Conservation (phyloP, 1,140 invertebrate genomes). For the Listronotus bonariensis region DNA sequence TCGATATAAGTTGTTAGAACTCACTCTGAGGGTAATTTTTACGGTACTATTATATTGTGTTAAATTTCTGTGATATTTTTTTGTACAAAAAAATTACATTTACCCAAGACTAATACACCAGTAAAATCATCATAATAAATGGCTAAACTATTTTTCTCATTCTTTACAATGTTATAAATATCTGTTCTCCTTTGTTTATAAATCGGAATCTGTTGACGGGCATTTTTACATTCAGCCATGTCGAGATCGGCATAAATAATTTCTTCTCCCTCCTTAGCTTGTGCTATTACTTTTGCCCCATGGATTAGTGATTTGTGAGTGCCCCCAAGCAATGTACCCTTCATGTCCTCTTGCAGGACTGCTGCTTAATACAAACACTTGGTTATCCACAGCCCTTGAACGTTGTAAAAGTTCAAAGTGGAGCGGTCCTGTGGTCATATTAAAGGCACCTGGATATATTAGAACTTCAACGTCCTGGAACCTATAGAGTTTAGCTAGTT, state of each 20-base stretch:
- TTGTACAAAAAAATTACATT: no score
- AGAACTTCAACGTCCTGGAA: constrained; percentile 52
- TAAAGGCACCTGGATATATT: constrained; percentile 78
- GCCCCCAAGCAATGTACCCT: constrained; percentile 87
- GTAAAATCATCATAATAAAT: no score
- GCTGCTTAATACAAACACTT: constrained; percentile 74
- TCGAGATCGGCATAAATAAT: constrained; percentile 81
- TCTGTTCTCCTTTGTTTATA: constrained; percentile 76
- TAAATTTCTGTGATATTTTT: no score
- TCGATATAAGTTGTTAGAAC: no score
- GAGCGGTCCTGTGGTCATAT: constrained; percentile 91
- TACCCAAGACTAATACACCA: no score
- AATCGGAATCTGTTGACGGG: constrained; percentile 81
- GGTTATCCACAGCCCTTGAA: constrained; percentile 85
- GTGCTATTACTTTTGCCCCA: constrained; percentile 81
- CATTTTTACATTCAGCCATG: constrained; percentile 71
- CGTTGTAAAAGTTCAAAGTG: constrained; percentile 89
- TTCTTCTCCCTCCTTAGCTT: constrained; percentile 72
- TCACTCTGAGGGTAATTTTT: no score
- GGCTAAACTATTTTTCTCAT: no score
- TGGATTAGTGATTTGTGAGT: constrained; percentile 83
- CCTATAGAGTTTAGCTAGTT: constrained; percentile 84
- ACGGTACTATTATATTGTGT: no score
- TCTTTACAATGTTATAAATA: constrained; percentile 70
- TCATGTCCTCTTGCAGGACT: constrained; percentile 79